Evolutionary conservation across 2,888 invertebrate genomes (phyloP).

Genomic region (Eupithecia inturbata): DNA sequence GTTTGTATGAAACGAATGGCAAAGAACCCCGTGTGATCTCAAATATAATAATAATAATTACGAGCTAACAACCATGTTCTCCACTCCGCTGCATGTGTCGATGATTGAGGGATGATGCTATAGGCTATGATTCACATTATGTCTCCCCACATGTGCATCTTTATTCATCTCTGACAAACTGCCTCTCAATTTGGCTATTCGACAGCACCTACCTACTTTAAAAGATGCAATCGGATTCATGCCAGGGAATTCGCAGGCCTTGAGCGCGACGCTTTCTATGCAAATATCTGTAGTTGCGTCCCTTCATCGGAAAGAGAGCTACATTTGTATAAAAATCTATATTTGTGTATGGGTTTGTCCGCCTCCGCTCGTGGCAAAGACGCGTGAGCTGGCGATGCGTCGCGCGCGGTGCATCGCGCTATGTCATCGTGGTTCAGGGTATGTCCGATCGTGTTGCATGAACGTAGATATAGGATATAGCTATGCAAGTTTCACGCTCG

Average conservation of each 20-base stretch:
- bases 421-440: constrained; percentile 78
- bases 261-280: constrained; percentile 69
- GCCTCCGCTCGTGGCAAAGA: constrained; percentile 54
- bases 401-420: constrained; percentile 49
- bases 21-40: neutral
- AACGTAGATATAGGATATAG: neutral
- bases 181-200: constrained; percentile 70
- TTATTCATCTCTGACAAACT: constrained; percentile 57
- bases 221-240: constrained; percentile 65
- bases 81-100: constrained; percentile 16
- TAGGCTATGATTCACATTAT: constrained; percentile 34
- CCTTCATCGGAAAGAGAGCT: constrained; percentile 65
- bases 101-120: constrained; percentile 22
- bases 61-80: constrained; percentile 5
- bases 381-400: constrained; percentile 69
- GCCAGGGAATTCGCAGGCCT: constrained; percentile 79
- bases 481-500: constrained; percentile 43
- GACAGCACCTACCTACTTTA: constrained; percentile 55
- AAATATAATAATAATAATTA: constrained; percentile 9
- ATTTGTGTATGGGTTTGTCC: constrained; percentile 56
- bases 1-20: constrained; percentile 4
- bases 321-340: constrained; percentile 56
- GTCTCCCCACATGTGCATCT: constrained; percentile 41
- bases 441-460: constrained; percentile 60
- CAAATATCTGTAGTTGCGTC: constrained; percentile 68